These are phyloP conservation scores for Tetrao urogallus DNA, from an alignment of 2,113 vertebrate genomes.

Conservation along the genomic window DNA sequence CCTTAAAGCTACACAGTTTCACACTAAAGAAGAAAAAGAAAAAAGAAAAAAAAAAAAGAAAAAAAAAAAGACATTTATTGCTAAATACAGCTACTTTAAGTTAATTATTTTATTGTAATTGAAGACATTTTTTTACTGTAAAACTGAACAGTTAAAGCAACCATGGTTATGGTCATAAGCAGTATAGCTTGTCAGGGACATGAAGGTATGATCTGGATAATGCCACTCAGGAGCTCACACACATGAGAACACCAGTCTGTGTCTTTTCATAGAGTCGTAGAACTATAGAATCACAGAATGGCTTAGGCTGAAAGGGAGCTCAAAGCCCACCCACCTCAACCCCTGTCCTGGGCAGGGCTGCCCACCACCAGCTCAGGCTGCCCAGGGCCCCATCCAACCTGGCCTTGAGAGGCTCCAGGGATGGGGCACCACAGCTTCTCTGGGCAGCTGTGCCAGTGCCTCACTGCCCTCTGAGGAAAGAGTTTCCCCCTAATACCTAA, in stretches of 20 bases:
- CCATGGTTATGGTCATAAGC: not conserved
- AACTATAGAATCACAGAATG: not conserved
- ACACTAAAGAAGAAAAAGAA: not conserved
- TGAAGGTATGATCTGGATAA: not conserved
- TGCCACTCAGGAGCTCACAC: not conserved
- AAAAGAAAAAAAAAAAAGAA: not conserved
- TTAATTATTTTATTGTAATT: not conserved
- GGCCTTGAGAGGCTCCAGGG: not conserved
- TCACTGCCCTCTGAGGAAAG: not conserved
- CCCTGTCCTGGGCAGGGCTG: no score
- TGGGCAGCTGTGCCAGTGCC: not conserved
- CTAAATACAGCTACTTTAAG: not conserved
- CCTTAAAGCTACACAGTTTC: constrained; percentile 23
- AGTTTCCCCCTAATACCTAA: not conserved
- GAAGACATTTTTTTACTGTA: not conserved
- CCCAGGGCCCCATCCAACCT: not conserved
- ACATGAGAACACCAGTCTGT: not conserved
- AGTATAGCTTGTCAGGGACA: not conserved
- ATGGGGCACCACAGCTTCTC: not conserved
- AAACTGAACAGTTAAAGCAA: not conserved
- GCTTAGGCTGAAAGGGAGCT: no score
- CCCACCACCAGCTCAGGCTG: not conserved
- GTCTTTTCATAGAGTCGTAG: not conserved
- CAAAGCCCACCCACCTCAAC: no score
- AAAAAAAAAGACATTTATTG: not conserved